Conservation (phyloP, 2,113 vertebrate genomes). For the Callospermophilus lateralis region DNA sequence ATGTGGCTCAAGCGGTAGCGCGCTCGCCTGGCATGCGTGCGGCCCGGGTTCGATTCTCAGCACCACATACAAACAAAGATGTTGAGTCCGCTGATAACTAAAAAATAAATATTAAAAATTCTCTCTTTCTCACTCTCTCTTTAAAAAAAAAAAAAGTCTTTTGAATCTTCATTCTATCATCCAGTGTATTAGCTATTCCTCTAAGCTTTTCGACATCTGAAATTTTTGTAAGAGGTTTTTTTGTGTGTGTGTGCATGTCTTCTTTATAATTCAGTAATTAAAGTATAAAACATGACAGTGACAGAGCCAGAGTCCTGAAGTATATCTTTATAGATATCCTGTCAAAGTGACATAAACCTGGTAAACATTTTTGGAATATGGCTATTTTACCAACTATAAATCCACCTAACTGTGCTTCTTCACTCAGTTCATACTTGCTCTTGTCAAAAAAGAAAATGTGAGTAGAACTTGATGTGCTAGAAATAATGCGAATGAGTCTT, state of each 20-base stretch:
- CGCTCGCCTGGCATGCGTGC: too few species aligned
- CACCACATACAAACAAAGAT: too few species aligned
- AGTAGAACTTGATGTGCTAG: background rate
- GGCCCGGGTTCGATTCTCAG: too few species aligned
- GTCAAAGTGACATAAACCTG: background rate
- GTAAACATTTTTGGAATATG: background rate
- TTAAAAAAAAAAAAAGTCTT: too few species aligned
- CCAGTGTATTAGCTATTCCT: background rate
- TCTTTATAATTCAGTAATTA: constrained; percentile 42
- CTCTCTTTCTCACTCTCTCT: too few species aligned
- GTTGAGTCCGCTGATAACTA: too few species aligned
- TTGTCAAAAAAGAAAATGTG: background rate
- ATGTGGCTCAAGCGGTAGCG: too few species aligned
- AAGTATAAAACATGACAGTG: constrained; percentile 33
- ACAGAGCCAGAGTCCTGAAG: background rate
- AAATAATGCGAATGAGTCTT: background rate
- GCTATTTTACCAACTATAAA: background rate
- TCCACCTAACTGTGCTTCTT: background rate
- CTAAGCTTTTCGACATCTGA: constrained; percentile 10
- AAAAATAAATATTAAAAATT: too few species aligned
- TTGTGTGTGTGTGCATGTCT: background rate
- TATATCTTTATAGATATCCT: background rate
- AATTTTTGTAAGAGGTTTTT: constrained; percentile 25
- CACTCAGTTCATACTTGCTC: background rate
- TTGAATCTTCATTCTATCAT: background rate